Evolutionary conservation across 2,113 vertebrate genomes (phyloP).

Genomic region (Hyaena hyaena): DNA sequence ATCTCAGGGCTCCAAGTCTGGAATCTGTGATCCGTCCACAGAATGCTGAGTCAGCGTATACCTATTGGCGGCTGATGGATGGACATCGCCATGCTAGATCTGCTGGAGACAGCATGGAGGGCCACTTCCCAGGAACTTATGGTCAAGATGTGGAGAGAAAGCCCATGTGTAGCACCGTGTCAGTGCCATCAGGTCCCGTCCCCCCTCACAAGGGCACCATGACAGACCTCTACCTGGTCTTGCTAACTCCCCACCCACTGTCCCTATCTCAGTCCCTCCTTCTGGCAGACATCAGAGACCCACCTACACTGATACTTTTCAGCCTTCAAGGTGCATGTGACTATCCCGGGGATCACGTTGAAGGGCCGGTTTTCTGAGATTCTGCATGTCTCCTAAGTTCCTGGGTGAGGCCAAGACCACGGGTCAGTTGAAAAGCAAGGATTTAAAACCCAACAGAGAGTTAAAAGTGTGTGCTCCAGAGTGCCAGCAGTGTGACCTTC

Average conservation of each 20-base stretch:
- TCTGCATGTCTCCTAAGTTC: background rate
- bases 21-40: background rate
- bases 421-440: background rate
- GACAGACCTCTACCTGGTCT: background rate
- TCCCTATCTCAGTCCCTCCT: background rate
- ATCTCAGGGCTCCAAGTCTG: background rate
- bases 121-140: background rate
- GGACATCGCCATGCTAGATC: background rate
- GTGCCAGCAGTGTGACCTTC: background rate
- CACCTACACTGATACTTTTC: background rate
- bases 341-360: background rate
- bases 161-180: background rate
- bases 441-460: background rate
- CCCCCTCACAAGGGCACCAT: background rate
- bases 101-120: accelerated
- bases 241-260: no score
- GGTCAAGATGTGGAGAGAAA: background rate
- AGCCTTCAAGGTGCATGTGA: background rate
- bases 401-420: background rate
- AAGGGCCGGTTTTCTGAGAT: background rate
- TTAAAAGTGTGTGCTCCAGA: background rate
- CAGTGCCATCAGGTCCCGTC: background rate
- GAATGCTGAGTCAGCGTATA: background rate
- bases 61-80: no score
- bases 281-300: background rate